Evolutionary conservation across 2,888 invertebrate genomes (phyloP).

Genomic region (Pammene fasciana): DNA sequence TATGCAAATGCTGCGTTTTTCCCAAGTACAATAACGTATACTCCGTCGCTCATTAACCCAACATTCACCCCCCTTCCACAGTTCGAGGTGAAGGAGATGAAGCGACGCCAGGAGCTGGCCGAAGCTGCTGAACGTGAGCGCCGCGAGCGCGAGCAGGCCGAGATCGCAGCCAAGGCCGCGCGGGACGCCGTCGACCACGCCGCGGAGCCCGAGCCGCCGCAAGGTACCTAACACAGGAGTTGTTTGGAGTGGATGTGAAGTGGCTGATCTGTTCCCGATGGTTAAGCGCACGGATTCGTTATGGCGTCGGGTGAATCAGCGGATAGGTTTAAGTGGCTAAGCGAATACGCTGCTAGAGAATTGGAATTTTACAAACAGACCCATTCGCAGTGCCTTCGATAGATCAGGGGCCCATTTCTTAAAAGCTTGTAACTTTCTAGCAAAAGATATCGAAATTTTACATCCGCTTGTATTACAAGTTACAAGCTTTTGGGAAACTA

Average conservation of each 20-base stretch:
- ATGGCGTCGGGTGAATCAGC: not conserved
- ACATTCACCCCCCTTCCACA: conserved; percentile 62
- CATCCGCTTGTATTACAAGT: too few relatives aligned
- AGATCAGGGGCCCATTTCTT: too few relatives aligned
- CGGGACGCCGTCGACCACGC: conserved; percentile 71
- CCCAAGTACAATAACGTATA: too few relatives aligned
- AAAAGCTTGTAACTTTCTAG: too few relatives aligned
- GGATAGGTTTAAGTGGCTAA: too few relatives aligned
- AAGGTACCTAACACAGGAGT: conserved; percentile 59
- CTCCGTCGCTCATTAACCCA: too few relatives aligned
- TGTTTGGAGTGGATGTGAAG: not conserved
- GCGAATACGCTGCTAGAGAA: too few relatives aligned
- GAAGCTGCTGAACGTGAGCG: conserved; percentile 91
- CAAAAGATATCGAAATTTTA: too few relatives aligned
- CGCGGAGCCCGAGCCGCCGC: conserved; percentile 66
- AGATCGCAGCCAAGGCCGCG: conserved; percentile 70
- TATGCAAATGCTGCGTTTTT: too few relatives aligned
- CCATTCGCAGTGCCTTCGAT: too few relatives aligned
- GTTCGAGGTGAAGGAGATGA: conserved; percentile 98
- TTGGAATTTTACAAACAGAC: too few relatives aligned
- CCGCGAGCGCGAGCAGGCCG: conserved; percentile 83
- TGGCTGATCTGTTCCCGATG: conserved; percentile 14
- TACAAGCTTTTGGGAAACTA: too few relatives aligned
- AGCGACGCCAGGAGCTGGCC: conserved; percentile 92
- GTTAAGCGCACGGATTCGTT: not conserved